phyloP scores from a whole-genome alignment of 2,113 vertebrate species.

The Trochalopteron elliotii region DNA sequence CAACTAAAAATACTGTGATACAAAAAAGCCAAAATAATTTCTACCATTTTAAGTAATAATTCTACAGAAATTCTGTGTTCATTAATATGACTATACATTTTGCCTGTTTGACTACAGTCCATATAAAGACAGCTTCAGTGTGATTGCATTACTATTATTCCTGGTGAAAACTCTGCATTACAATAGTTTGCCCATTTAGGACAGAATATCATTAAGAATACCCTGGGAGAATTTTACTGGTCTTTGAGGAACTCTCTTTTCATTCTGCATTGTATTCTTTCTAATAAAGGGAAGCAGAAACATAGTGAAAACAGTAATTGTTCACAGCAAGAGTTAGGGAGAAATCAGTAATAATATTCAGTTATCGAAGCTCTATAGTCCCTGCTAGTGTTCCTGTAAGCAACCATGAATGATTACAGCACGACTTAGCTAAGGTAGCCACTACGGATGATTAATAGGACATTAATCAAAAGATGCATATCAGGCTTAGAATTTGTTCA shows the following conservation, averaged over 20 bases:
- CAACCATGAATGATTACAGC: constrained; percentile 84
- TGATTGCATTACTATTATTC: constrained; percentile 75
- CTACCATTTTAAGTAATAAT: constrained; percentile 58
- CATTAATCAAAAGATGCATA: constrained; percentile 96
- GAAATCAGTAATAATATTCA: constrained; percentile 79
- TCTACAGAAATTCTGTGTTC: constrained; percentile 50
- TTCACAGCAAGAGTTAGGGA: constrained; percentile 74
- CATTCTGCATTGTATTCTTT: constrained; percentile 72
- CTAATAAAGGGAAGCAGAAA: constrained; percentile 76
- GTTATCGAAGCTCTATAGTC: constrained; percentile 69
- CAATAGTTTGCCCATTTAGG: constrained; percentile 71
- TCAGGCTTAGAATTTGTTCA: constrained; percentile 90
- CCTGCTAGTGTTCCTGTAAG: constrained; percentile 75
- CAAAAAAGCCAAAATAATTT: constrained; percentile 55
- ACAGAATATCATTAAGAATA: constrained; percentile 75
- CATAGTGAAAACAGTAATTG: constrained; percentile 74
- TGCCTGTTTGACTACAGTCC: constrained; percentile 62
- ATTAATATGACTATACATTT: constrained; percentile 65
- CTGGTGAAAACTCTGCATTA: constrained; percentile 54
- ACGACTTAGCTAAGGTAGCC: constrained; percentile 81
- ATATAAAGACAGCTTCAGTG: constrained; percentile 62
- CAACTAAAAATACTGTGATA: constrained; percentile 67
- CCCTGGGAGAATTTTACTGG: constrained; percentile 63
- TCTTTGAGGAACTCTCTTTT: constrained; percentile 71
- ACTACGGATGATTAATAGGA: constrained; percentile 86